Evolutionary conservation across 2,113 vertebrate species (phyloP).

Genomic region (Percina caprodes): DNA sequence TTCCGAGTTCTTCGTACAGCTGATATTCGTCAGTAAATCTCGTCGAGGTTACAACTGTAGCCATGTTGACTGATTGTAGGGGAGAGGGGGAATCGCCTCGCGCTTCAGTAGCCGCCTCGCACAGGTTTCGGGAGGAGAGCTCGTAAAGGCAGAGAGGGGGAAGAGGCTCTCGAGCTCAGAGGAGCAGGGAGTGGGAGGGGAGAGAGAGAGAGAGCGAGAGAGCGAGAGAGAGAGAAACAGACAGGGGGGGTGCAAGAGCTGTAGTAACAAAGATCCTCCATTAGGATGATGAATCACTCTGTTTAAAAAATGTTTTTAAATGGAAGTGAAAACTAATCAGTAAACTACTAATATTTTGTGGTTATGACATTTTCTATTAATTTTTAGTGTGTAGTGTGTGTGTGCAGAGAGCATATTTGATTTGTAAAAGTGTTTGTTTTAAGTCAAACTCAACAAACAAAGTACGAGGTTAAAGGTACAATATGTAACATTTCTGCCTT

Average conservation of each 20-base stretch:
- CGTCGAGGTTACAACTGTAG: conserved; percentile 93
- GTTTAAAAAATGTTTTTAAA: neutral
- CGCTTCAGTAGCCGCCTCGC: conserved; percentile 75
- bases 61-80: conserved; percentile 86
- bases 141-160: conserved; percentile 66
- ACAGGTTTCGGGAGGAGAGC: conserved; percentile 77
- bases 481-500: too few relatives aligned
- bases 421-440: neutral
- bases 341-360: neutral
- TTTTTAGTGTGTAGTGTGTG: neutral
- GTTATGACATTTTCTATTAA: neutral
- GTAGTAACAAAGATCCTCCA: conserved; percentile 75
- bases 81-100: conserved; percentile 65
- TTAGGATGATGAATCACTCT: conserved; percentile 1
- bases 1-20: conserved; percentile 98
- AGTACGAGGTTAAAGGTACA: too few relatives aligned
- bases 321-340: neutral
- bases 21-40: conserved; percentile 98
- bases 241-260: neutral
- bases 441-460: neutral
- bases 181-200: conserved; percentile 49
- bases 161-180: conserved; percentile 58
- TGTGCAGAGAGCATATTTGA: neutral
- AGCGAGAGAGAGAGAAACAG: conserved; percentile 1
- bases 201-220: conserved; percentile 39